These are phyloP conservation scores for Linyphia triangularis DNA, from an alignment of 2,888 invertebrate genomes.

Conservation along the genomic window DNA sequence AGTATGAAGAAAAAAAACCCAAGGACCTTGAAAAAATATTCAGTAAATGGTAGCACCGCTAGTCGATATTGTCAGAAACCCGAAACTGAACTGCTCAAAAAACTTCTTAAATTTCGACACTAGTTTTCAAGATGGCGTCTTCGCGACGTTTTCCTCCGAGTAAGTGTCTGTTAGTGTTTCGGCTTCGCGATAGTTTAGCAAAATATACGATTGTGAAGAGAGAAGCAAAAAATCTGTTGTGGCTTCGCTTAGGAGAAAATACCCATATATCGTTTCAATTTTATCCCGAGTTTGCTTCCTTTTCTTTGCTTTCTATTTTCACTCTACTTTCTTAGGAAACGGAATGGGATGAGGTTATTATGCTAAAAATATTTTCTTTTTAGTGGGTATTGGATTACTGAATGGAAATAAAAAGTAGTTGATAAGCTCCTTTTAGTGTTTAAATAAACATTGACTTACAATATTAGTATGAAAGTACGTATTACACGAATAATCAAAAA, in stretches of 20 bases:
- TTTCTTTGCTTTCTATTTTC: neutral
- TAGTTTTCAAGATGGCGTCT: conserved; percentile 70
- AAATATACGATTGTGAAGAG: conserved; percentile 59
- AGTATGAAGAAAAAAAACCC: conserved; percentile 1
- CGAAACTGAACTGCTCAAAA: conserved; percentile 54
- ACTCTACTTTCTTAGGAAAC: neutral
- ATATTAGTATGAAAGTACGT: no score
- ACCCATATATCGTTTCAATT: conserved; percentile 42
- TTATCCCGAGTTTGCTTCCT: conserved; percentile 7
- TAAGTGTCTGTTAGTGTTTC: conserved; percentile 64
- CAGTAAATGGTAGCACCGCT: conserved; percentile 38
- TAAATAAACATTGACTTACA: neutral
- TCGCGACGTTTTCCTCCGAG: conserved; percentile 25
- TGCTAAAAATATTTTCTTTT: neutral
- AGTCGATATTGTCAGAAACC: conserved; percentile 58
- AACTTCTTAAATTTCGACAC: conserved; percentile 71
- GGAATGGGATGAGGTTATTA: neutral
- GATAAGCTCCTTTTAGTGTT: neutral
- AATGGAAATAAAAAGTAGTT: no score
- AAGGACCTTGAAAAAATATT: conserved; percentile 52
- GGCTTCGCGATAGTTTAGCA: conserved; percentile 52
- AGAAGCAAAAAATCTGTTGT: conserved; percentile 54
- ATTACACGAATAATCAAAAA: no score
- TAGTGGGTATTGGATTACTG: neutral
- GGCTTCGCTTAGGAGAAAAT: conserved; percentile 35